phyloP scores from a whole-genome alignment of 2,797 vertebrate genomes.

The Neoniphon sammara region DNA sequence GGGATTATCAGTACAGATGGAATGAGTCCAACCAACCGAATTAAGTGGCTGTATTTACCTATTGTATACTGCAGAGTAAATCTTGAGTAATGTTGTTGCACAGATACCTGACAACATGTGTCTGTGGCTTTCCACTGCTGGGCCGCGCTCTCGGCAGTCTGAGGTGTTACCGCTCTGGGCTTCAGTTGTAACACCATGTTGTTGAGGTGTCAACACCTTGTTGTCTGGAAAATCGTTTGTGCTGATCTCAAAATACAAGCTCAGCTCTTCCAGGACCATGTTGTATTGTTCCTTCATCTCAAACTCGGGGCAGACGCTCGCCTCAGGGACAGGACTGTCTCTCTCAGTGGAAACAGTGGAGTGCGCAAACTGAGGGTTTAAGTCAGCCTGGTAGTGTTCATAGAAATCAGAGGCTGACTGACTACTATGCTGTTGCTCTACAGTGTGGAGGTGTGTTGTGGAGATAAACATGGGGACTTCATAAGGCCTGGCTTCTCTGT shows the following conservation, averaged over 20 bases:
- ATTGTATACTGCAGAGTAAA: not conserved
- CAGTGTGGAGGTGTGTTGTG: conserved; percentile 33
- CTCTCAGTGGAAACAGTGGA: conserved; percentile 9
- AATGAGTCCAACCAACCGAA: not conserved
- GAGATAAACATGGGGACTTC: conserved; percentile 45
- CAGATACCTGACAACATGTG: conserved; percentile 62
- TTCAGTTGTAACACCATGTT: conserved; percentile 27
- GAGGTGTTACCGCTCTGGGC: conserved; percentile 43
- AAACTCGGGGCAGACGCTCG: conserved; percentile 63
- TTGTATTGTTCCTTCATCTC: conserved; percentile 87
- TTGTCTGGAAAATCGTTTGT: conserved; percentile 62
- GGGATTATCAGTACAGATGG: not conserved
- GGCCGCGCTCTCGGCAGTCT: conserved; percentile 40
- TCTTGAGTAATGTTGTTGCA: not conserved
- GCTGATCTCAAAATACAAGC: conserved; percentile 86
- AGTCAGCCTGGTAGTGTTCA: conserved; percentile 28
- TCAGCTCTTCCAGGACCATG: conserved; percentile 87
- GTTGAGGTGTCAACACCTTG: conserved; percentile 59
- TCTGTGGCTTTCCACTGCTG: conserved; percentile 25
- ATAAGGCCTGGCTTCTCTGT: conserved; percentile 33
- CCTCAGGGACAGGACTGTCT: conserved; percentile 1
- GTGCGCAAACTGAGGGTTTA: conserved; percentile 16
- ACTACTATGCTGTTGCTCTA: conserved; percentile 24
- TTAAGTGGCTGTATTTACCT: not conserved
- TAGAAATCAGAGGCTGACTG: conserved; percentile 17